phyloP scores from a whole-genome alignment of 2,797 vertebrate species.

The Catharus ustulatus region DNA sequence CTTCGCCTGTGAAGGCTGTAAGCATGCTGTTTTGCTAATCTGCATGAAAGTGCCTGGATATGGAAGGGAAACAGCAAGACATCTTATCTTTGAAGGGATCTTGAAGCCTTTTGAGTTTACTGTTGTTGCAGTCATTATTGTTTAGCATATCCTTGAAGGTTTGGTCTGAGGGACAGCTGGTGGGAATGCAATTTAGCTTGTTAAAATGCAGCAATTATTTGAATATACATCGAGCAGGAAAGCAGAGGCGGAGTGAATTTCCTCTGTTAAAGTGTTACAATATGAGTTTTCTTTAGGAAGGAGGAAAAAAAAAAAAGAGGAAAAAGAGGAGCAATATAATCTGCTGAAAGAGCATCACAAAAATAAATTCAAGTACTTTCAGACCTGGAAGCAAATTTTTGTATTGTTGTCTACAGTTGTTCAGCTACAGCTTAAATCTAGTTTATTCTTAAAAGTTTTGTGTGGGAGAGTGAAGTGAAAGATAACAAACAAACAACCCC shows the following conservation, averaged over 20 bases:
- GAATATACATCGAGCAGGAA: conserved; percentile 52
- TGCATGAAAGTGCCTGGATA: conserved; percentile 46
- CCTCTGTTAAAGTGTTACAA: conserved; percentile 48
- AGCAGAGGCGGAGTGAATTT: conserved; percentile 28
- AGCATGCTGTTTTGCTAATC: conserved; percentile 25
- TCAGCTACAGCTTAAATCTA: background rate
- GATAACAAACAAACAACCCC: background rate
- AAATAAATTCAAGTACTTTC: conserved; percentile 2
- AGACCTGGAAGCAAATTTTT: background rate
- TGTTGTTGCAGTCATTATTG: conserved; percentile 43
- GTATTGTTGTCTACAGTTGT: background rate
- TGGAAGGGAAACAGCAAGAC: conserved; percentile 51
- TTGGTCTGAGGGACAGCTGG: conserved; percentile 53
- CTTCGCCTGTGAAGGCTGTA: background rate
- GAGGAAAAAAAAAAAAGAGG: accelerated
- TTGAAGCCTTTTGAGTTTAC: conserved; percentile 32
- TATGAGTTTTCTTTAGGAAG: background rate
- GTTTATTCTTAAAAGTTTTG: conserved; percentile 8
- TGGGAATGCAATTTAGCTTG: conserved; percentile 49
- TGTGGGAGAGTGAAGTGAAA: background rate
- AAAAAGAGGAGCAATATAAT: background rate
- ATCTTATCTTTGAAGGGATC: conserved; percentile 57
- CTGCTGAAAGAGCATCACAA: background rate
- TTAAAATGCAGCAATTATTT: conserved; percentile 69
- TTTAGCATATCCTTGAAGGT: conserved; percentile 59